phyloP scores from a whole-genome alignment of 2,797 vertebrate species.

The Mallotus villosus region DNA sequence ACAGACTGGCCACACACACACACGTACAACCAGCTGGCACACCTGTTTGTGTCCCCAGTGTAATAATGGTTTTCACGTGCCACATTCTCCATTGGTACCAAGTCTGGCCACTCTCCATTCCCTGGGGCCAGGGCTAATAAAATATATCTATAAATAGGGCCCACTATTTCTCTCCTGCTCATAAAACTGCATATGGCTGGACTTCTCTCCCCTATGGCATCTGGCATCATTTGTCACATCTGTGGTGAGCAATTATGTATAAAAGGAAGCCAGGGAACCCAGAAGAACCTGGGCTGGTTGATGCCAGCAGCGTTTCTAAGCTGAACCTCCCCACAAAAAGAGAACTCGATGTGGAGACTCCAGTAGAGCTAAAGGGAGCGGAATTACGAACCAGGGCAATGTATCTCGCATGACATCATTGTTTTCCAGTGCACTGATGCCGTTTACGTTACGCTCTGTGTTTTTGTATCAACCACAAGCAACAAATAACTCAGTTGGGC shows the following conservation, averaged over 20 bases:
- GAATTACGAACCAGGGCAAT: too few relatives aligned
- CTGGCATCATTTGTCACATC: slow-evolving; percentile 74
- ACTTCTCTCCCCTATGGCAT: slow-evolving; percentile 67
- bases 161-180: slow-evolving; percentile 61
- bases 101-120: slow-evolving; percentile 53
- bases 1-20: not conserved
- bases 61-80: slow-evolving; percentile 64
- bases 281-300: slow-evolving; percentile 38
- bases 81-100: slow-evolving; percentile 47
- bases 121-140: slow-evolving; percentile 32
- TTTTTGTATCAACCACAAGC: slow-evolving; percentile 40
- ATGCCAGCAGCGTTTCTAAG: slow-evolving; percentile 64
- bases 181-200: slow-evolving; percentile 62
- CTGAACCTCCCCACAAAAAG: slow-evolving; percentile 55
- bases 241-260: slow-evolving; percentile 72
- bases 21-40: not conserved
- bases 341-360: slow-evolving; percentile 40
- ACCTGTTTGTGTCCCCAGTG: slow-evolving; percentile 19
- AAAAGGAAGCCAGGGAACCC: slow-evolving; percentile 68
- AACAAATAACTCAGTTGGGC: slow-evolving; percentile 3
- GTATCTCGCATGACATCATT: slow-evolving; percentile 53
- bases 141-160: slow-evolving; percentile 67
- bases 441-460: slow-evolving; percentile 34
- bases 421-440: slow-evolving; percentile 48
- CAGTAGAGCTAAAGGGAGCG: slow-evolving; percentile 15